These are phyloP conservation scores for Samia ricini DNA, from an alignment of 1,140 invertebrate genomes.

Conservation along the genomic window DNA sequence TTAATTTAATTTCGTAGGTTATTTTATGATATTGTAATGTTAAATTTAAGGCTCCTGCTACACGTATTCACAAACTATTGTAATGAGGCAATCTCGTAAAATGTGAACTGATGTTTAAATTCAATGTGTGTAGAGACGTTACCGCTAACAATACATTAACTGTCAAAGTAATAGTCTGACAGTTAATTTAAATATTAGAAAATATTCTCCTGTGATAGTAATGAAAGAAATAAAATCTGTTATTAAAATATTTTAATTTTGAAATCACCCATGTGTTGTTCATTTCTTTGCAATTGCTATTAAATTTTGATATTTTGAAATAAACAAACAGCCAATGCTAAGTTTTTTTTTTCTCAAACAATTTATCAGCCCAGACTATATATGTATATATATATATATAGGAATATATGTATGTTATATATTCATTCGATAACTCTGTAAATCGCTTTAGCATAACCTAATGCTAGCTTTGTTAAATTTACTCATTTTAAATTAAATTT, in stretches of 20 bases:
- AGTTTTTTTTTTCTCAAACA: neutral
- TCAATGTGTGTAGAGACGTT: neutral
- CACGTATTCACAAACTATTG: neutral
- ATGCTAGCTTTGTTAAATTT: neutral
- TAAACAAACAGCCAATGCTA: no score
- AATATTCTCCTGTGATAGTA: neutral
- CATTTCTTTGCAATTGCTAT: no score
- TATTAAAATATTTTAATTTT: neutral
- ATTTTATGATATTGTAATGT: neutral
- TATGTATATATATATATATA: no score
- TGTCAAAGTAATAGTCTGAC: no score
- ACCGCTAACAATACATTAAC: no score
- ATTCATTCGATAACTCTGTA: neutral
- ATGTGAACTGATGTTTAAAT: neutral
- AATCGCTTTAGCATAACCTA: neutral
- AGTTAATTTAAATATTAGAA: neutral
- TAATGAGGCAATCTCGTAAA: neutral
- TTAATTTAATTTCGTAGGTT: neutral
- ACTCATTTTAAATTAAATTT: neutral
- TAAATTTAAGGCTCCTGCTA: neutral
- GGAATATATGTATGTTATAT: no score
- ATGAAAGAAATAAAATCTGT: neutral
- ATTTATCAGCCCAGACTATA: neutral
- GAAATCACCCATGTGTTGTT: neutral
- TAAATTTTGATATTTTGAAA: no score